Evolutionary conservation across 2,888 invertebrate genomes (phyloP).

Genomic region (Hypomecis punctinalis): DNA sequence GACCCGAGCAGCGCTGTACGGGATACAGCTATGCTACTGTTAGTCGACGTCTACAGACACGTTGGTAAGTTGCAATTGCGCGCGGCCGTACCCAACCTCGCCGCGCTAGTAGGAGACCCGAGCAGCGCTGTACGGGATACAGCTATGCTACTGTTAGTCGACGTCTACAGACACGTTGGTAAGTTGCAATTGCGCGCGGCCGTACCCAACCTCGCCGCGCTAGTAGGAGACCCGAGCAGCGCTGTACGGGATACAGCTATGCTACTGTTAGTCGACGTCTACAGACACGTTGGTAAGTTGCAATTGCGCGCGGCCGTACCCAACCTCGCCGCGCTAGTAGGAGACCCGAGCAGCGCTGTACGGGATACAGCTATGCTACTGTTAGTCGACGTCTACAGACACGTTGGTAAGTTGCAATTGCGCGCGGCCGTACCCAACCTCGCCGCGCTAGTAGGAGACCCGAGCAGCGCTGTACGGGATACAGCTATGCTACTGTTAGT

Average conservation of each 20-base stretch:
- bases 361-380: conserved; percentile 94
- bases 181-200: conserved; percentile 91
- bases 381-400: conserved; percentile 95
- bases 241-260: conserved; percentile 95
- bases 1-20: conserved; percentile 95
- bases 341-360: conserved; percentile 94
- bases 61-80: conserved; percentile 93
- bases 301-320: conserved; percentile 93
- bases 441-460: conserved; percentile 93
- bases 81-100: conserved; percentile 92
- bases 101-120: conserved; percentile 94
- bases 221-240: conserved; percentile 94
- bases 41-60: conserved; percentile 96
- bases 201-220: conserved; percentile 92
- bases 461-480: conserved; percentile 94
- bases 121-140: conserved; percentile 94
- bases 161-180: conserved; percentile 96
- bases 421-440: conserved; percentile 93
- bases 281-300: conserved; percentile 94
- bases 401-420: conserved; percentile 92
- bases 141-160: conserved; percentile 93
- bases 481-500: conserved; percentile 93
- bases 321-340: conserved; percentile 91
- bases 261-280: conserved; percentile 94
- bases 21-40: conserved; percentile 93